phyloP scores from a whole-genome alignment of 2,113 vertebrate species.

The Castor canadensis region DNA sequence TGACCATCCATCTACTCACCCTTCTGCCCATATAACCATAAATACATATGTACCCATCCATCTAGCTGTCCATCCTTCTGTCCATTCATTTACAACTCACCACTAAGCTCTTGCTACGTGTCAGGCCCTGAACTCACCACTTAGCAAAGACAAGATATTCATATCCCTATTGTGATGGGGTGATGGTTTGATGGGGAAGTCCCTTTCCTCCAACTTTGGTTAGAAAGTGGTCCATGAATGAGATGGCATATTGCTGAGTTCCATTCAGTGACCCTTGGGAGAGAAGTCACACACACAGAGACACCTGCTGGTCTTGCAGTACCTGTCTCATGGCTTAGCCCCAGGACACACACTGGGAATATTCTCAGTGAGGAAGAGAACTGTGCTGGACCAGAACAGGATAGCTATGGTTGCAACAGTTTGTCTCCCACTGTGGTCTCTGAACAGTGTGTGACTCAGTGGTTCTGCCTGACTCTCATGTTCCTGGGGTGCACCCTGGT shows the following conservation, averaged over 20 bases:
- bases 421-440: background rate
- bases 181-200: background rate
- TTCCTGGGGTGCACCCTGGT: background rate
- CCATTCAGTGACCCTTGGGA: background rate
- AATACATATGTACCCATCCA: too few relatives aligned
- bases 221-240: background rate
- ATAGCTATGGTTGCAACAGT: background rate
- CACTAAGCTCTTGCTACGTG: background rate
- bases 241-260: background rate
- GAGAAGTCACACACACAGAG: background rate
- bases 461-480: background rate
- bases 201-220: background rate
- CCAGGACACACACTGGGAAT: background rate
- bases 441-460: background rate
- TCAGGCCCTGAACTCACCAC: background rate
- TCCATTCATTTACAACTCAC: background rate
- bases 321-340: background rate
- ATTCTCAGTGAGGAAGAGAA: background rate
- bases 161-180: background rate
- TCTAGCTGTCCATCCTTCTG: background rate
- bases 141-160: background rate
- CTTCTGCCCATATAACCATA: background rate
- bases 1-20: background rate
- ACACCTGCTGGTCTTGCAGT: background rate
- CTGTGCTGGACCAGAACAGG: background rate